Evolutionary conservation across 2,888 invertebrate species (phyloP).

Genomic region (Calliphora vomitoria): DNA sequence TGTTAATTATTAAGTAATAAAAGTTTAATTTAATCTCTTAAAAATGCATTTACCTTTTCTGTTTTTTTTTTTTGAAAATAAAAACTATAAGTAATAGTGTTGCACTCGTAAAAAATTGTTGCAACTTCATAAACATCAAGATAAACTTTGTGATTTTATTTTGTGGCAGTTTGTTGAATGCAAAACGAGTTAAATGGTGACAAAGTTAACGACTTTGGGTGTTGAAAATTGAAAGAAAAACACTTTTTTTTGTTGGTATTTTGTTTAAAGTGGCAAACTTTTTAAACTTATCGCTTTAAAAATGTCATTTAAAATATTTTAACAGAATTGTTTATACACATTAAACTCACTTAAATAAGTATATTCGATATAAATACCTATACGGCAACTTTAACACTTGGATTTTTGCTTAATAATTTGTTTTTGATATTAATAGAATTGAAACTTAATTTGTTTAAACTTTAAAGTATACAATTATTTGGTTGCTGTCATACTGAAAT

Average conservation of each 20-base stretch:
- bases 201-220: slow-evolving; percentile 46
- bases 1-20: slow-evolving; percentile 16
- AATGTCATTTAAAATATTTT: background rate
- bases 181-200: slow-evolving; percentile 41
- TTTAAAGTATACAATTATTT: no score
- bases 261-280: slow-evolving; percentile 29
- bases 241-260: background rate
- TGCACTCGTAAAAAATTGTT: background rate
- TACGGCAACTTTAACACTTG: background rate
- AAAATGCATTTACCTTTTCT: background rate
- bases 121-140: slow-evolving; percentile 11
- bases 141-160: slow-evolving; percentile 38
- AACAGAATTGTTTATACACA: background rate
- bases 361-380: no score
- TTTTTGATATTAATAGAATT: no score
- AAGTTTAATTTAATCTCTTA: slow-evolving; percentile 10
- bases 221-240: slow-evolving; percentile 36
- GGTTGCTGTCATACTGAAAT: no score
- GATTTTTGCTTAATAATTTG: background rate
- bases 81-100: background rate
- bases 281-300: background rate
- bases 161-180: slow-evolving; percentile 11
- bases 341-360: background rate
- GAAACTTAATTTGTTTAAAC: no score
- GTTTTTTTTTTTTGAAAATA: no score